A percentile compares a stretch with the other conserved stretches of the same genome.
Evolutionary conservation across 2,797 vertebrate species (phyloP).

Genomic region (Sebastes taczanowskii): DNA sequence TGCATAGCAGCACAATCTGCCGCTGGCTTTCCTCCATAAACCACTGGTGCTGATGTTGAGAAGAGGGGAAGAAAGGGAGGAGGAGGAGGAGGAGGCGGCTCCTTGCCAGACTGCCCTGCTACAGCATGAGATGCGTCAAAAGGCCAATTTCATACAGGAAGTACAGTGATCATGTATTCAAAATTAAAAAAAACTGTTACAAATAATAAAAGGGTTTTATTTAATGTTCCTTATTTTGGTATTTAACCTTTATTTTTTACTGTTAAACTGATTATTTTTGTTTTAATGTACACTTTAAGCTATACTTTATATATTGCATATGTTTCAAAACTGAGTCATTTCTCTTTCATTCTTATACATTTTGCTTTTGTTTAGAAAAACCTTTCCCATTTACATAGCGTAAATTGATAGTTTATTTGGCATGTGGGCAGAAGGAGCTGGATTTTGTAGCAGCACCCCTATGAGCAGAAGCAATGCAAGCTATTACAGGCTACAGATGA

Average conservation of each 20-base stretch:
- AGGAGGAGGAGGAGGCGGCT: constrained; percentile 10
- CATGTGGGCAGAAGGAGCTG: not conserved
- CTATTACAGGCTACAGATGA: not conserved
- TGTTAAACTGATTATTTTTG: not conserved
- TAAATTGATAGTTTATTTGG: not conserved
- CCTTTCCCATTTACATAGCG: no score
- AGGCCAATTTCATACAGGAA: not conserved
- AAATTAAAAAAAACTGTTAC: constrained; percentile 34
- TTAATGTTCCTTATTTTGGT: not conserved
- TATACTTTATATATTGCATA: not conserved
- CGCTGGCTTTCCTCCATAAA: constrained; percentile 61
- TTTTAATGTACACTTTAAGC: not conserved
- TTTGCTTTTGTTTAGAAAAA: not conserved
- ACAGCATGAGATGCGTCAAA: constrained; percentile 42
- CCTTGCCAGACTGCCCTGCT: constrained; percentile 43
- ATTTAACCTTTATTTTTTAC: not conserved
- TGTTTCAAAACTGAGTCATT: not conserved
- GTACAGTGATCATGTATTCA: not conserved
- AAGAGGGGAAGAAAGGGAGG: constrained; percentile 16
- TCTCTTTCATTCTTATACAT: not conserved
- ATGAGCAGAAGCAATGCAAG: not conserved
- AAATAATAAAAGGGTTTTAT: not conserved
- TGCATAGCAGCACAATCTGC: constrained; percentile 74
- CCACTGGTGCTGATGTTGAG: constrained; percentile 75
- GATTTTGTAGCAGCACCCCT: not conserved